Conservation (phyloP, 2,113 vertebrate genomes). For the Syngnathoides biaculeatus region DNA sequence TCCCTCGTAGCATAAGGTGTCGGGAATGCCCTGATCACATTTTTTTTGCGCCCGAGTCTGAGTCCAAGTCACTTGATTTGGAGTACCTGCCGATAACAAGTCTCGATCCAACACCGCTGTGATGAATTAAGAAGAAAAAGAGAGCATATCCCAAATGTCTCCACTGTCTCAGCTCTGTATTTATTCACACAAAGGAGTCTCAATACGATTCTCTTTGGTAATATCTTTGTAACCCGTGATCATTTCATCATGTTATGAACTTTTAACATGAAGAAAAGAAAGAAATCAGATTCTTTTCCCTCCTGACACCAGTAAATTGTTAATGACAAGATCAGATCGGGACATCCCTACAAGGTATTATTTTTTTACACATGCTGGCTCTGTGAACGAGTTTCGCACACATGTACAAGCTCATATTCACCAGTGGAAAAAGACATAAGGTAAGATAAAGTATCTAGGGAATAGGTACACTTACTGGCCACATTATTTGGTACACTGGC, state of each 20-base stretch:
- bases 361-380: no score
- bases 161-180: no score
- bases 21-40: neutral
- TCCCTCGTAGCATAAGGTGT: neutral
- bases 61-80: neutral
- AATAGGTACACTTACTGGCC: neutral
- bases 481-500: neutral
- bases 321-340: neutral
- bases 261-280: no score
- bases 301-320: no score
- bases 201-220: no score
- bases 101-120: neutral
- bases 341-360: neutral
- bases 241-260: no score
- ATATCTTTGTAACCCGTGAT: no score
- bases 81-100: neutral
- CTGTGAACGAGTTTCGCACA: constrained; percentile 1
- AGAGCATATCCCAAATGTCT: no score
- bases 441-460: neutral
- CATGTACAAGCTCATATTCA: constrained; percentile 15
- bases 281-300: no score
- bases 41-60: neutral
- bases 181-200: no score
- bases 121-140: no score
- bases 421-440: neutral